These are phyloP conservation scores for Cephalopterus ornatus DNA, from an alignment of 2,113 vertebrate species.

Conservation along the genomic window DNA sequence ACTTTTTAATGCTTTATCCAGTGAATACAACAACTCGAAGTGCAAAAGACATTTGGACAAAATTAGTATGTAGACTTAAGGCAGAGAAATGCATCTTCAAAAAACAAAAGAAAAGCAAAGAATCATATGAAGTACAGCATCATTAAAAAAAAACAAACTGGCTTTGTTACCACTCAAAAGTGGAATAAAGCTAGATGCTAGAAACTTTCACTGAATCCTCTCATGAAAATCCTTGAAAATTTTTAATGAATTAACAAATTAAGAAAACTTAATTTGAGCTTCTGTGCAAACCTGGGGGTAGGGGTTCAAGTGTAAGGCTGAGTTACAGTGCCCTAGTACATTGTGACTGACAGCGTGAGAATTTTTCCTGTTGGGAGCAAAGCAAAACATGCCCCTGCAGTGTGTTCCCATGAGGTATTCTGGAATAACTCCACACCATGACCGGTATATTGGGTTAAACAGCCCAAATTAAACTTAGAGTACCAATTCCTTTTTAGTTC, in stretches of 20 bases:
- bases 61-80: background rate
- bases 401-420: conserved; percentile 1
- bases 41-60: background rate
- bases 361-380: conserved; percentile 1
- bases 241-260: background rate
- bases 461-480: background rate
- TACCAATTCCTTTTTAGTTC: background rate
- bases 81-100: background rate
- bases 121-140: background rate
- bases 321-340: background rate
- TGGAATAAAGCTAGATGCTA: background rate
- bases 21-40: background rate
- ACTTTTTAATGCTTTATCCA: background rate
- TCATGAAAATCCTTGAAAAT: background rate
- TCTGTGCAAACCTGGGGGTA: background rate
- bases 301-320: background rate
- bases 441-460: conserved; percentile 21
- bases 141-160: background rate
- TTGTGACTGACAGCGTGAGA: background rate
- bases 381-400: background rate
- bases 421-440: conserved; percentile 31
- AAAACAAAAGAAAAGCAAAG: background rate
- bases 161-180: background rate
- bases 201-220: background rate
- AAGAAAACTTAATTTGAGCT: background rate